A percentile compares a stretch with the other conserved stretches of the same genome.
Conservation (phyloP, 2,888 invertebrate genomes). For the Microctonus brassicae region DNA sequence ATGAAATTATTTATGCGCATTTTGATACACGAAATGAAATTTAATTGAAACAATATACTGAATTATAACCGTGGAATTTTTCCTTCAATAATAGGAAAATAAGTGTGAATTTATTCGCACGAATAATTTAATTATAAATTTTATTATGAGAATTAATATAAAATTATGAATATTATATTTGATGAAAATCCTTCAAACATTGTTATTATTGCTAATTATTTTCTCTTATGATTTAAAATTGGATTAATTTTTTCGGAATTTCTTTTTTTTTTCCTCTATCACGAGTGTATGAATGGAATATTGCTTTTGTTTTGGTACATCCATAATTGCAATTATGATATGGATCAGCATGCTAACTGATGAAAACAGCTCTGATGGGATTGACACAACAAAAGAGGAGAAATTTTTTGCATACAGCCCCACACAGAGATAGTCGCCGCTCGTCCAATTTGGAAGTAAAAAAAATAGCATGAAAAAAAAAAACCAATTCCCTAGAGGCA, state of each 20-base stretch:
- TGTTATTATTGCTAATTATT: too few species aligned
- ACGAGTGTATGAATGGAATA: too few species aligned
- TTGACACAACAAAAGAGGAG: constrained; percentile 11
- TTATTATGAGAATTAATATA: not conserved
- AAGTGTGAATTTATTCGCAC: too few species aligned
- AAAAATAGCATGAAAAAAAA: constrained; percentile 13
- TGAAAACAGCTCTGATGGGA: constrained; percentile 27
- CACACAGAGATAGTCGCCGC: constrained; percentile 4
- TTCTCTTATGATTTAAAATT: too few species aligned
- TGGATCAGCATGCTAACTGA: constrained; percentile 17
- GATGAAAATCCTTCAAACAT: too few species aligned
- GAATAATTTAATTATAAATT: not conserved
- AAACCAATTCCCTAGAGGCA: constrained; percentile 11
- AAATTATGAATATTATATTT: too few species aligned
- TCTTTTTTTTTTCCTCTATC: not conserved
- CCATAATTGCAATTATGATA: constrained; percentile 33
- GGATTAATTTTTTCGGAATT: not conserved
- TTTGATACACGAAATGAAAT: not conserved
- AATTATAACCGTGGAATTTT: not conserved
- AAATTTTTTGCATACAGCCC: not conserved
- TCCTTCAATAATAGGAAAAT: not conserved
- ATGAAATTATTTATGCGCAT: not conserved
- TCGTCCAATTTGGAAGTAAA: constrained; percentile 27
- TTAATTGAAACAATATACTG: not conserved
- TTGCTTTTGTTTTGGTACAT: too few species aligned